Evolutionary conservation across 2,113 vertebrate genomes (phyloP).

Genomic region (Morone saxatilis): DNA sequence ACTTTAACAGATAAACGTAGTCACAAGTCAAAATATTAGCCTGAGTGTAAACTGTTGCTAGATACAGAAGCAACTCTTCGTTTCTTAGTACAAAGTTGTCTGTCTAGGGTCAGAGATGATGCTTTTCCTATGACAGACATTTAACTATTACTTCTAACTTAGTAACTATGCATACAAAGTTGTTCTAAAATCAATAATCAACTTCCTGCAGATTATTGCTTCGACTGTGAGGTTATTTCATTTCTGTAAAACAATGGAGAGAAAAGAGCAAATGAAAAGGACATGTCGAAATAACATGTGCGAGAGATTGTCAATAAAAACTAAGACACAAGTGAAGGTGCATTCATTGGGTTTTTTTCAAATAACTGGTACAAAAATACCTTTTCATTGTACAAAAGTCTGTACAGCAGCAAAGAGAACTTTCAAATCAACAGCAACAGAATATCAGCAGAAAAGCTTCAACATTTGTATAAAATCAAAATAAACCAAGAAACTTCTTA

Average conservation of each 20-base stretch:
- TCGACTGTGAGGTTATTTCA: background rate
- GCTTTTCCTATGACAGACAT: background rate
- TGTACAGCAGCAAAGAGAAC: conserved; percentile 67
- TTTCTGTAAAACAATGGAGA: background rate
- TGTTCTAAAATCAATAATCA: background rate
- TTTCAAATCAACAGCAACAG: conserved; percentile 34
- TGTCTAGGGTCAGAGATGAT: background rate
- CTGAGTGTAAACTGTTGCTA: too few relatives aligned
- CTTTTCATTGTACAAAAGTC: conserved; percentile 50
- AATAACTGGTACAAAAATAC: conserved; percentile 48
- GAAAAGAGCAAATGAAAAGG: background rate
- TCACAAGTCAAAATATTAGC: background rate
- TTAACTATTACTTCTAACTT: background rate
- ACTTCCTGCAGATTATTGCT: background rate
- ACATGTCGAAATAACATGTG: background rate
- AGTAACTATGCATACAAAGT: background rate
- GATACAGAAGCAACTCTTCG: background rate
- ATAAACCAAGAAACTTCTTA: background rate
- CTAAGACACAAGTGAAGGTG: conserved; percentile 26
- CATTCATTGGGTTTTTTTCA: conserved; percentile 30
- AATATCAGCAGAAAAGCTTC: conserved; percentile 9
- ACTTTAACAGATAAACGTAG: too few relatives aligned
- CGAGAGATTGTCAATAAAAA: conserved; percentile 3
- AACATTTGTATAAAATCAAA: conserved; percentile 36
- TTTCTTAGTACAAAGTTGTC: background rate